Percentiles rank a stretch among this genome's conserved stretches.
These are phyloP conservation scores for Diarsia brunnea DNA, from an alignment of 2,888 invertebrate species.

Conservation along the genomic window DNA sequence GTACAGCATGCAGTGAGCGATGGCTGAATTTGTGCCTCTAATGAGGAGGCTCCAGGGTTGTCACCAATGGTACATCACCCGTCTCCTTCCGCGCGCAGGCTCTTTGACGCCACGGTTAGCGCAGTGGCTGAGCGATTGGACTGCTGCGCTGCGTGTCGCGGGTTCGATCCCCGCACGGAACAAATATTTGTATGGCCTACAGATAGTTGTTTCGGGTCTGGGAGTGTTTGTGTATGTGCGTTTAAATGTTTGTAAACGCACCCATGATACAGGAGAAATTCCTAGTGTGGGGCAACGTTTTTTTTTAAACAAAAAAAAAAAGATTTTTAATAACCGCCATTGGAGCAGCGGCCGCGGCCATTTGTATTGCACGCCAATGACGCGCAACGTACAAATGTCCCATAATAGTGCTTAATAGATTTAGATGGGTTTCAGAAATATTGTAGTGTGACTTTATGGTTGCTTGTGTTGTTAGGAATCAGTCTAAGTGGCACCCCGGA, in stretches of 20 bases:
- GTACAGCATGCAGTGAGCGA: constrained; percentile 61
- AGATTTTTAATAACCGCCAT: constrained; percentile 60
- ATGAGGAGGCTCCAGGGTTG: constrained; percentile 66
- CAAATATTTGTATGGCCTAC: too few species aligned
- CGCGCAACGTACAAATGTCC: constrained; percentile 10
- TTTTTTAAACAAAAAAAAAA: too few species aligned
- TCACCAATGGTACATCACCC: constrained; percentile 48
- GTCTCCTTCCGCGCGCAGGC: not conserved
- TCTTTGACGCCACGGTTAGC: too few species aligned
- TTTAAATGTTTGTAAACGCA: too few species aligned
- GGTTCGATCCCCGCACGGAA: too few species aligned
- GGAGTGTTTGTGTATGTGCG: too few species aligned
- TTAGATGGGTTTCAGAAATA: not conserved
- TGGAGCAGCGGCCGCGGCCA: constrained; percentile 20
- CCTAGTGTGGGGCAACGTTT: too few species aligned
- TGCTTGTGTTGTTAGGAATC: not conserved
- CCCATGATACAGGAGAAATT: too few species aligned
- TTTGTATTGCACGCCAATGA: constrained; percentile 40
- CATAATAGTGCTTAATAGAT: constrained; percentile 19
- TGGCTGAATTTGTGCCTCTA: constrained; percentile 69
- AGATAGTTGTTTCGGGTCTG: too few species aligned
- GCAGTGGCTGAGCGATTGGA: too few species aligned
- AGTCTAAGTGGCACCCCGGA: not conserved
- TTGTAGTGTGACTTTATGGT: not conserved
- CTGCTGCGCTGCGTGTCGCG: too few species aligned